Base-by-base conservation (phyloP, 2,113 vertebrate species). In the Malurus alboscapulatus region DNA sequence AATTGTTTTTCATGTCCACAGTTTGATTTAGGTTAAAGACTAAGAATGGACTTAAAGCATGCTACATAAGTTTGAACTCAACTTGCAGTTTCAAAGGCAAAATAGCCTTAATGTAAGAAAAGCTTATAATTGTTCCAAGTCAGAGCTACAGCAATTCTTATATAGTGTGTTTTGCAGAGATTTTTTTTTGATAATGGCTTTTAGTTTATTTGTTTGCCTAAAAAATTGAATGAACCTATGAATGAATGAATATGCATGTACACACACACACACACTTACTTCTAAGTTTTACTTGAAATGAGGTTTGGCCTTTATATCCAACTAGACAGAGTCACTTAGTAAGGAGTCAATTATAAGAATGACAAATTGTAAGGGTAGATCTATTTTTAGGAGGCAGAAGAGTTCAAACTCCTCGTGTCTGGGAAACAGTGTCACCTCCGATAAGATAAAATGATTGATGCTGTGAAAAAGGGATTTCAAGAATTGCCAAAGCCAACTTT, bases 401-500 rank as follows among this genome's bases (percentile, higher is more conserved):
- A 14, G 10, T 88, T 93, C 55, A 84, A 38, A 57, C 21, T 76
- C 88, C 58, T 51, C 20, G 59, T 67, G 42, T 75, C 65, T 92
- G 67, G 75, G 66, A 93, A 94, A 90, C 16, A 59, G 17, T 54
- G 45, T 81, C 77, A 86, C 51, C 51, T 66, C 36, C 57, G 83
- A 59, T 69, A 69, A 81, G 50, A 81, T 12, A 45, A 78, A 94
- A 94, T 87, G 82, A 88, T 80, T 84, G 85, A 91, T 50, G 50
- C 25, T 90, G 62, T 34, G 44, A 24, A 93, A 17, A 29, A 78
- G 50, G 26, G 50, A 81, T n/a, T 90, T 82, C 62, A 90, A 84
- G 72, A 90, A 85, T 80, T 92, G 54, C 74, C 63, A 80, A 94
- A 93, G 40, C 40, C 68, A 88, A 57, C 51, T 88, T 92, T 76